phyloP scores from a whole-genome alignment of 2,113 vertebrate species.

The Dipodomys merriami region DNA sequence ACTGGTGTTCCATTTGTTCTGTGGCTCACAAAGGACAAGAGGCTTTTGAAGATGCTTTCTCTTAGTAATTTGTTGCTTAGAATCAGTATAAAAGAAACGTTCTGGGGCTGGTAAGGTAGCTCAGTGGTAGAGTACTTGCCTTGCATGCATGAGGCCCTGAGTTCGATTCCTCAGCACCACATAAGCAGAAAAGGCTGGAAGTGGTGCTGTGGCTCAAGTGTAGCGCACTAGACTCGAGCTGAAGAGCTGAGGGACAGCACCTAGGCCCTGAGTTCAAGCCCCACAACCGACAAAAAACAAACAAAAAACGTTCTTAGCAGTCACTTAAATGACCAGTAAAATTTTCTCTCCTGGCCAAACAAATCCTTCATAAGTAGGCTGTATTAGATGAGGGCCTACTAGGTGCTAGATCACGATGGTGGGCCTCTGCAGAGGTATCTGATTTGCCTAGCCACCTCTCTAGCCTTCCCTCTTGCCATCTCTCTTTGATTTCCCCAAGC shows the following conservation, averaged over 20 bases:
- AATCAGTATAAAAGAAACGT: constrained; percentile 15
- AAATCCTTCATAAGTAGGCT: not conserved
- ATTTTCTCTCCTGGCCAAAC: not conserved
- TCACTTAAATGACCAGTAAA: constrained; percentile 9
- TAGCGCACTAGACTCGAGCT: too few species aligned
- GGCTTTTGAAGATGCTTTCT: not conserved
- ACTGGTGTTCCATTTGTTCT: not conserved
- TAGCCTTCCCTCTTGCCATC: not conserved
- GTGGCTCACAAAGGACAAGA: not conserved
- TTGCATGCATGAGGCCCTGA: too few species aligned
- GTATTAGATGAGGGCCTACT: not conserved
- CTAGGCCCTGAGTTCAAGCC: too few species aligned
- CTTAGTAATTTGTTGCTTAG: not conserved
- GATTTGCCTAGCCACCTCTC: fast-evolving
- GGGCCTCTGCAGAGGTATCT: not conserved
- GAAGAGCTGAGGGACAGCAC: too few species aligned
- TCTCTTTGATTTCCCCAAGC: not conserved
- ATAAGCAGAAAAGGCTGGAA: too few species aligned
- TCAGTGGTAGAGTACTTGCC: too few species aligned
- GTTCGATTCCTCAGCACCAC: too few species aligned
- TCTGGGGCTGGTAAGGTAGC: too few species aligned
- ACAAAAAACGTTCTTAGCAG: not conserved
- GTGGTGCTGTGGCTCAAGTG: too few species aligned
- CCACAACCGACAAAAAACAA: not conserved
- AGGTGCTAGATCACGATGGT: fast-evolving